These are phyloP conservation scores for Drosophila cognata DNA, from an alignment of 2,888 invertebrate species.

Conservation along the genomic window DNA sequence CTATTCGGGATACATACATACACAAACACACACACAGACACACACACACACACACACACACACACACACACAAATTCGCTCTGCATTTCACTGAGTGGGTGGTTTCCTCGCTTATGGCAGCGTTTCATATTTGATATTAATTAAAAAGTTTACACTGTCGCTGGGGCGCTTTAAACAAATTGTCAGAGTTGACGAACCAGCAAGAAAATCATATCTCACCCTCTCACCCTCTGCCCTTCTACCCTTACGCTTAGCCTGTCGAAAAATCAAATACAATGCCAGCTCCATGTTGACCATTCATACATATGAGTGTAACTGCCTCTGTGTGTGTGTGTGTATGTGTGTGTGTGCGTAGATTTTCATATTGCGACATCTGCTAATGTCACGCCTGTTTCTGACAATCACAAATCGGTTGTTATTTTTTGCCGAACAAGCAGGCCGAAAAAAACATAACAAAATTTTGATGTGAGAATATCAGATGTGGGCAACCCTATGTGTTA, in stretches of 20 bases:
- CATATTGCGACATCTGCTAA: slow-evolving; percentile 70
- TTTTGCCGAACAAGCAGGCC: neutral
- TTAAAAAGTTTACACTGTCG: slow-evolving; percentile 73
- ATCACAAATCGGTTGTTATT: slow-evolving; percentile 41
- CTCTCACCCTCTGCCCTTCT: neutral
- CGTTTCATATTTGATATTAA: slow-evolving; percentile 80
- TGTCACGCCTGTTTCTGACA: slow-evolving; percentile 68
- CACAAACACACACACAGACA: neutral
- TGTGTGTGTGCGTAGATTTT: slow-evolving; percentile 22
- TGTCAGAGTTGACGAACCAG: slow-evolving; percentile 61
- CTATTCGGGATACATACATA: slow-evolving; percentile 5
- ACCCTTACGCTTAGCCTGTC: neutral
- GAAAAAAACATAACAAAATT: slow-evolving; percentile 15
- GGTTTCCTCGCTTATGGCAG: slow-evolving; percentile 44
- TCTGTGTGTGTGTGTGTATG: neutral
- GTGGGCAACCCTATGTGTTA: neutral
- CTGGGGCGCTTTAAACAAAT: slow-evolving; percentile 73
- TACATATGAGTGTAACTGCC: slow-evolving; percentile 6
- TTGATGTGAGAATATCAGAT: slow-evolving; percentile 17
- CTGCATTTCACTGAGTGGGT: neutral
- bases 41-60: neutral
- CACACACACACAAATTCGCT: neutral
- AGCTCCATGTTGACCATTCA: slow-evolving; percentile 65
- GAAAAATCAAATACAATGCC: slow-evolving; percentile 52
- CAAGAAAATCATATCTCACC: slow-evolving; percentile 15